Base-by-base conservation (phyloP, 2,888 invertebrate genomes). In the Drosophila imparisetae region DNA sequence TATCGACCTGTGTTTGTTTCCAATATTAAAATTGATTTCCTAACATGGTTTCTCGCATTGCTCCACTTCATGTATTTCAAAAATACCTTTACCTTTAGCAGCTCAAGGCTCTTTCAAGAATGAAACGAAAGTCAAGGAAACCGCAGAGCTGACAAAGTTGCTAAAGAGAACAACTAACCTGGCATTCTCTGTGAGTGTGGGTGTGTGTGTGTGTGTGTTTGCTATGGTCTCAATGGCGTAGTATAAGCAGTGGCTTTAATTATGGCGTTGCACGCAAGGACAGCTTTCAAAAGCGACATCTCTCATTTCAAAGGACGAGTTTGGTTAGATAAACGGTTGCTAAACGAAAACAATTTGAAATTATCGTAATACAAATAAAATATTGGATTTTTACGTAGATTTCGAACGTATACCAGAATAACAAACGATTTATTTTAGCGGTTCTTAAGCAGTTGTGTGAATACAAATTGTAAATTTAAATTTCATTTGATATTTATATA, bases 241-340 rank as follows among this genome's bases (percentile, higher is more conserved):
- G 65, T 59, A 50, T 49, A 21, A 38, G 58, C 24, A 45, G 58
- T 27, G 59, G 32, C 52, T 54, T 68, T 53, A 63, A 78, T 71
- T 71, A 60, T 71, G 58, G 45, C 67, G 68, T 63, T 54, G 61
- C 60, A 65, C 58, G 53, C 83, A 80, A 73, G 62, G 67, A 45
- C 59, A 57, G 48, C 58, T 77, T 66, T 80, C 24, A 36, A 24
- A 42, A 21, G 24, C 21, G 15, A n/a, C 29, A 49, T 36, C 38
- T 50, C 42, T 36, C 30, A 34, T 60, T 13, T 38, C 40, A 50
- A 62, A 78, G 74, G 66, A 50, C 54, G 18, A 48, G n/a, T 15
- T 40, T 2, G n/a, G 21, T n/a, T 21, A 58, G 11, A 3, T 45
- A 54, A 62, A 21, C 40, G 36, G 10, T n/a, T 7, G 13, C 32